phyloP scores from a whole-genome alignment of 2,888 invertebrate species.

The Sminthurinus aureus region DNA sequence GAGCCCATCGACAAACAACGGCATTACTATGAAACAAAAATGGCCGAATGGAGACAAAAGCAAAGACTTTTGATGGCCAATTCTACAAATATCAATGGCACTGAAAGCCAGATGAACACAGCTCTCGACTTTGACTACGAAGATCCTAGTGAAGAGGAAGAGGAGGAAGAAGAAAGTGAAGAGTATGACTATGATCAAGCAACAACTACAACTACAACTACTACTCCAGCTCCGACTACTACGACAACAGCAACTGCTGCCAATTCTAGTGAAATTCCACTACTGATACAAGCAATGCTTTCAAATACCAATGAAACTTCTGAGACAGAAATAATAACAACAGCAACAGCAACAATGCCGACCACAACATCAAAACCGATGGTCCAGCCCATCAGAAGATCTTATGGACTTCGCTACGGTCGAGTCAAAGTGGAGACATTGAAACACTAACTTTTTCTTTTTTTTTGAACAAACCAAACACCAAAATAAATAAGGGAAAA shows the following conservation, averaged over 20 bases:
- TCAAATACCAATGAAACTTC: background rate
- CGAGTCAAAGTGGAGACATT: slow-evolving; percentile 17
- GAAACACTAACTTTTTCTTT: background rate
- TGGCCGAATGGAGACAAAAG: slow-evolving; percentile 13
- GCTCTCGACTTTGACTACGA: background rate
- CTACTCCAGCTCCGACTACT: background rate
- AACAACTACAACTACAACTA: background rate
- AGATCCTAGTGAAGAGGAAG: background rate
- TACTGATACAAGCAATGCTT: too few species aligned
- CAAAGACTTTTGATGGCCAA: background rate
- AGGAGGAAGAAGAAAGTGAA: slow-evolving; percentile 12
- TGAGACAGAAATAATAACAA: background rate
- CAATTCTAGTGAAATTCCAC: background rate
- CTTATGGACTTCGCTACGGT: slow-evolving; percentile 8
- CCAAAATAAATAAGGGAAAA: background rate
- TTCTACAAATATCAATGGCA: background rate
- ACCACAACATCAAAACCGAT: background rate
- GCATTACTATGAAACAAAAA: slow-evolving; percentile 10
- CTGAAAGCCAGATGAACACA: background rate
- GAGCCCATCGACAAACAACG: slow-evolving; percentile 2
- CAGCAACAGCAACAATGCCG: background rate
- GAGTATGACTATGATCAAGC: slow-evolving; percentile 19
- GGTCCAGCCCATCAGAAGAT: background rate
- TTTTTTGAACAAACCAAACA: background rate
- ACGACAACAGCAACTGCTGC: background rate